These are phyloP conservation scores for Bombycilla garrulus DNA, from an alignment of 2,113 vertebrate species.

Conservation along the genomic window DNA sequence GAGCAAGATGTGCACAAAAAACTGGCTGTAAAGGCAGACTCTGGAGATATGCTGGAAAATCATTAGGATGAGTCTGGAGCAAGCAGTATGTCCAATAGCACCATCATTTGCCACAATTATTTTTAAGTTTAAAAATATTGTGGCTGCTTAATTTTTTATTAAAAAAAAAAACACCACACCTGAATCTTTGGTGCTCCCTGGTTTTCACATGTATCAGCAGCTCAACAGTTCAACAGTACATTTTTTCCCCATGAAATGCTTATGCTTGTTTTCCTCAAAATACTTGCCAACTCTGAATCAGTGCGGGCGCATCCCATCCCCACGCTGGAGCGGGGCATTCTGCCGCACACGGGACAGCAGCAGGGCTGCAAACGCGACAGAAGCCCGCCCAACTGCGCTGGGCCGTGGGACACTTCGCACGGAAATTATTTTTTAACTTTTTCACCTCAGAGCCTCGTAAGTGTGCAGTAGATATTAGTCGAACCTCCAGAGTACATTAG, in stretches of 20 bases:
- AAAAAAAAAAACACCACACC: neutral
- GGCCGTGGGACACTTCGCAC: fast-evolving
- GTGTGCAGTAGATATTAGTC: fast-evolving
- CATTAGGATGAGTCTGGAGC: neutral
- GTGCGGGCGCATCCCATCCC: neutral
- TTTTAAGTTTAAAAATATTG: neutral
- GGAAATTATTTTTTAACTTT: neutral
- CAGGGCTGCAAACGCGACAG: neutral
- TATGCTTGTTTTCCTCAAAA: neutral
- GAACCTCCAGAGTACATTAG: neutral
- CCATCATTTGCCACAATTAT: neutral
- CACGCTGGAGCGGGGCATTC: neutral
- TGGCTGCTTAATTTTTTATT: no score
- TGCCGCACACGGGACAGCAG: no score
- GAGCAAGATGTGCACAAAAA: neutral
- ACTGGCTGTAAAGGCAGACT: neutral
- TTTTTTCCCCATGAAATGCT: no score
- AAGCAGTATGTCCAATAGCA: neutral
- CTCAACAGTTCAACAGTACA: no score
- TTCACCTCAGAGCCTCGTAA: neutral
- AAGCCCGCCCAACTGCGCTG: fast-evolving
- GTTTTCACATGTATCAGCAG: fast-evolving
- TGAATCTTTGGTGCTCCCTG: neutral
- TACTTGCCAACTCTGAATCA: neutral
- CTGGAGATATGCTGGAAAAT: neutral